These are phyloP conservation scores for Drosophila albomicans DNA, from an alignment of 1,140 invertebrate species.

Conservation along the genomic window DNA sequence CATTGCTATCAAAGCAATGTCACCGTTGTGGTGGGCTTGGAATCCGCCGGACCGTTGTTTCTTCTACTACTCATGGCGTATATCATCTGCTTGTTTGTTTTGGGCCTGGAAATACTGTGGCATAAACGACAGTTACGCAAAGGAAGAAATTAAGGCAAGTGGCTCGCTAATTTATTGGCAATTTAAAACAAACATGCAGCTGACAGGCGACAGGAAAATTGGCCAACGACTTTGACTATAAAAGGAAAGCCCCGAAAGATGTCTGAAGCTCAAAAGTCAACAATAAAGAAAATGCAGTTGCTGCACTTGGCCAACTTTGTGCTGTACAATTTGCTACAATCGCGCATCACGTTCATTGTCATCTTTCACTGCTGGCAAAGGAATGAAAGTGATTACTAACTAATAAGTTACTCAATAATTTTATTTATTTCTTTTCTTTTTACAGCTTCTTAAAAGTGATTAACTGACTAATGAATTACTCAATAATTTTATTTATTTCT, in stretches of 20 bases:
- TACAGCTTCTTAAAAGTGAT: conserved; percentile 31
- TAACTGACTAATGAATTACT: not conserved
- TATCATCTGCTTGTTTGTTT: conserved; percentile 54
- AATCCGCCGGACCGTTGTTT: conserved; percentile 65
- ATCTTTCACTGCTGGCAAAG: conserved; percentile 75
- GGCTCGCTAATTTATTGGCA: conserved; percentile 44
- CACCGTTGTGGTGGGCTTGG: conserved; percentile 66
- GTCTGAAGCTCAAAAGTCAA: conserved; percentile 29
- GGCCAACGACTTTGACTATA: conserved; percentile 29
- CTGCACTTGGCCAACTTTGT: conserved; percentile 71
- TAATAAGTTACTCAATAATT: not conserved
- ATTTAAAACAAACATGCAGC: conserved; percentile 65
- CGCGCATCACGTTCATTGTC: conserved; percentile 57
- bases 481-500: not conserved
- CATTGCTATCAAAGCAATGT: conserved; percentile 68
- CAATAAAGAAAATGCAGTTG: conserved; percentile 57
- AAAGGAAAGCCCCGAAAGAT: conserved; percentile 27
- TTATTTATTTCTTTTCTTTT: no score
- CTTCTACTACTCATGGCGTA: conserved; percentile 55
- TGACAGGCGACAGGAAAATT: conserved; percentile 62
- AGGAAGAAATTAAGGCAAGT: conserved; percentile 31
- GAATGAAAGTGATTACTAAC: conserved; percentile 53
- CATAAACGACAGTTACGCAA: conserved; percentile 26
- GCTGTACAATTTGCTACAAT: conserved; percentile 64
- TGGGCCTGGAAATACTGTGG: conserved; percentile 66